Evolutionary conservation across 1,140 invertebrate genomes (phyloP).

Genomic region (Saccostrea echinata): DNA sequence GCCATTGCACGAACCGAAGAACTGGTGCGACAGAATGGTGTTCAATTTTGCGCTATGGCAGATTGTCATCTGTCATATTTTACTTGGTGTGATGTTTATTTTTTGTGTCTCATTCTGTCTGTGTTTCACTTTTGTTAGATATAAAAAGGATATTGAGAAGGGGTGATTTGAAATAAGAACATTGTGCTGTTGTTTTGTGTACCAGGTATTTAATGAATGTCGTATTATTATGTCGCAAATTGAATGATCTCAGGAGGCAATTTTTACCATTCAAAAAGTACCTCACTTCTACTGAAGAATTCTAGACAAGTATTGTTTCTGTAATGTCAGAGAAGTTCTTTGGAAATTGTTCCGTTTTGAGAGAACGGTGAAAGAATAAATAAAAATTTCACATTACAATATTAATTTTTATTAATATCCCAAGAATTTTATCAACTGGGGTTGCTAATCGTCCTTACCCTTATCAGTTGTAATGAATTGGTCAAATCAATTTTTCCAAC

Average conservation of each 20-base stretch:
- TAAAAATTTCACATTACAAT: too few species aligned
- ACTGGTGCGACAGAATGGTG: conserved; percentile 73
- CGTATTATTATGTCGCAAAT: background rate
- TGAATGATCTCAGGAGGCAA: background rate
- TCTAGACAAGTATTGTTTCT: too few species aligned
- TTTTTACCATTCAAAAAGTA: background rate
- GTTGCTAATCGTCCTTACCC: too few species aligned
- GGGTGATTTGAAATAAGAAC: background rate
- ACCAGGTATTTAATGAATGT: background rate
- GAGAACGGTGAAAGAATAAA: too few species aligned
- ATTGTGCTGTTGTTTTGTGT: too few species aligned
- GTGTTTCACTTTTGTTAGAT: conserved; percentile 67
- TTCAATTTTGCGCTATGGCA: conserved; percentile 82
- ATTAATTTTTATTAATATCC: too few species aligned
- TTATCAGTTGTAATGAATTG: too few species aligned
- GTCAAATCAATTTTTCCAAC: too few species aligned
- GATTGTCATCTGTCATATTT: conserved; percentile 85
- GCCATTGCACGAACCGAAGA: conserved; percentile 82
- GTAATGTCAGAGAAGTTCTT: too few species aligned
- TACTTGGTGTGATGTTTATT: conserved; percentile 83
- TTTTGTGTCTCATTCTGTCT: conserved; percentile 81
- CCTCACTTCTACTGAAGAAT: too few species aligned
- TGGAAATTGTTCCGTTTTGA: too few species aligned
- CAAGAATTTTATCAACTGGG: too few species aligned
- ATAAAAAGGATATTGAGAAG: conserved; percentile 49